Percentiles rank a stretch among this genome's conserved stretches.
Evolutionary conservation across 2,113 vertebrate species (phyloP).

Genomic region (Perca flavescens): DNA sequence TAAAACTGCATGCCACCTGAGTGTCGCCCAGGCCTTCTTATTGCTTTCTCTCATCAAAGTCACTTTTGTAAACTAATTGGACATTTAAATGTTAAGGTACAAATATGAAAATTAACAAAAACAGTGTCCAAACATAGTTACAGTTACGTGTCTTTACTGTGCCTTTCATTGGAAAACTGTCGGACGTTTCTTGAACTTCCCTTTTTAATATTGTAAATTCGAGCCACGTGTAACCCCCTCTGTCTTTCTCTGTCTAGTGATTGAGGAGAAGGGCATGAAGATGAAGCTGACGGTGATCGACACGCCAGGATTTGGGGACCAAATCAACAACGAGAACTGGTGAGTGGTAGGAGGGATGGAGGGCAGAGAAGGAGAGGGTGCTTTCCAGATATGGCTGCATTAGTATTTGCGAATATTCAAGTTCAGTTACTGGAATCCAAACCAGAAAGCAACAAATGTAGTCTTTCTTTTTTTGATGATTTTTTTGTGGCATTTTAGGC

Average conservation of each 20-base stretch:
- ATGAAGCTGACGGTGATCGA: slow-evolving; percentile 98
- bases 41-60: too few species aligned
- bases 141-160: neutral
- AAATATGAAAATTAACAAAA: too few species aligned
- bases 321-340: slow-evolving; percentile 98
- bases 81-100: too few species aligned
- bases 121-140: too few species aligned
- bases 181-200: neutral
- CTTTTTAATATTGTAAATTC: neutral
- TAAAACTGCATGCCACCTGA: too few species aligned
- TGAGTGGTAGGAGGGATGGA: slow-evolving; percentile 66
- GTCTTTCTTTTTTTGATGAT: too few species aligned
- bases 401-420: neutral
- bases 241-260: slow-evolving; percentile 82
- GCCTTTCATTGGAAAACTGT: neutral
- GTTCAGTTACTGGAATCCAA: neutral
- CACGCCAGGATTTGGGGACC: slow-evolving; percentile 96
- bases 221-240: neutral
- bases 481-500: too few species aligned
- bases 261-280: slow-evolving; percentile 96
- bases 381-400: neutral
- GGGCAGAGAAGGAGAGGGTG: neutral
- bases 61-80: too few species aligned
- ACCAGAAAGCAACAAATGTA: too few species aligned
- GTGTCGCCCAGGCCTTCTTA: too few species aligned